Evolutionary conservation across 2,888 invertebrate genomes (phyloP).

Genomic region (Hypena proboscidalis): DNA sequence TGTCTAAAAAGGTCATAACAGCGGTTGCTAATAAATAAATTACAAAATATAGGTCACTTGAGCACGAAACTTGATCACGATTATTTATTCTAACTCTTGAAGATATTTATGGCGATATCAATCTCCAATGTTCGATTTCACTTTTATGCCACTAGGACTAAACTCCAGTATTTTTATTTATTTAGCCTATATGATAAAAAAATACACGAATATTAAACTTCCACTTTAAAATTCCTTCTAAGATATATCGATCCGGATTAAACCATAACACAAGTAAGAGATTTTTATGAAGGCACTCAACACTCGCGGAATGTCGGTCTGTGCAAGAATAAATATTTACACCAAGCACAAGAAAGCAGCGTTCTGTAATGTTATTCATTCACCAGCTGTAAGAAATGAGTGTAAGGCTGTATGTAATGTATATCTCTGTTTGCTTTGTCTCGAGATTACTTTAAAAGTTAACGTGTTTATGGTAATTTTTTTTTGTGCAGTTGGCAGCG

Average conservation of each 20-base stretch:
- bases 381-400: conserved; percentile 43
- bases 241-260: conserved; percentile 27
- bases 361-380: conserved; percentile 45
- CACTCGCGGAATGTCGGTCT: conserved; percentile 33
- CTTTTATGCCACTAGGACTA: too few species aligned
- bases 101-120: too few species aligned
- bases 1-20: not conserved
- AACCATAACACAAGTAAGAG: conserved; percentile 37
- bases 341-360: conserved; percentile 42
- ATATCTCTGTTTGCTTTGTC: conserved; percentile 33
- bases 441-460: conserved; percentile 35
- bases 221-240: too few species aligned
- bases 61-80: too few species aligned
- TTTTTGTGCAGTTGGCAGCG: not conserved
- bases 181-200: too few species aligned
- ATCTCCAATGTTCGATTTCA: too few species aligned
- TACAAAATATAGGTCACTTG: too few species aligned
- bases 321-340: conserved; percentile 44
- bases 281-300: conserved; percentile 39
- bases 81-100: too few species aligned
- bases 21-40: too few species aligned
- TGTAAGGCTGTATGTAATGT: conserved; percentile 44
- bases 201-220: too few species aligned
- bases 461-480: conserved; percentile 24
- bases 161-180: too few species aligned